Conservation (phyloP, 1,140 invertebrate genomes). For the Drosophila navojoa region DNA sequence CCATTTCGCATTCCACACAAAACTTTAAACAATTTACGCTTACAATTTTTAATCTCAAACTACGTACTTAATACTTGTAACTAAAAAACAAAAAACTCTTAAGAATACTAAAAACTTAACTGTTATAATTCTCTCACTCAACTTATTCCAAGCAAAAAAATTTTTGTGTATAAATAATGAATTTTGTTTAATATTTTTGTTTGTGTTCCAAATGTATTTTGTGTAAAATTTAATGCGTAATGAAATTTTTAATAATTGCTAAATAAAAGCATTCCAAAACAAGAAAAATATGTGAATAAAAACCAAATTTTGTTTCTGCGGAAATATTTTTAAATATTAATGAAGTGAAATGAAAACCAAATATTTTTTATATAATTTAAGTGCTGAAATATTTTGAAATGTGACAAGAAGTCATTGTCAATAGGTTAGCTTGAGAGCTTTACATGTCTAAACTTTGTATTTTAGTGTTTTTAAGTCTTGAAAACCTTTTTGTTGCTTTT, state of each 20-base stretch:
- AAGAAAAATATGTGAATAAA: not conserved
- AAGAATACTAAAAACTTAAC: slow-evolving; percentile 14
- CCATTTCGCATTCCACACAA: slow-evolving; percentile 19
- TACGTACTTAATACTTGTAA: slow-evolving; percentile 26
- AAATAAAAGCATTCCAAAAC: slow-evolving; percentile 58
- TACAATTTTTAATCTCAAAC: slow-evolving; percentile 22
- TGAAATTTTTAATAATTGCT: slow-evolving; percentile 42
- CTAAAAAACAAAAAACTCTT: not conserved
- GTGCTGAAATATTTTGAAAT: too few species aligned
- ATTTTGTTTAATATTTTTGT: slow-evolving; percentile 16
- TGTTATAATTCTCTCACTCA: slow-evolving; percentile 26
- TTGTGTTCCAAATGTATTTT: slow-evolving; percentile 6
- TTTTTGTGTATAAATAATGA: slow-evolving; percentile 42
- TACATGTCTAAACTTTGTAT: too few species aligned
- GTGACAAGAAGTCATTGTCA: too few species aligned
- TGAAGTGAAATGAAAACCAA: too few species aligned
- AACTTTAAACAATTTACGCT: slow-evolving; percentile 6
- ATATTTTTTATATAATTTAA: too few species aligned
- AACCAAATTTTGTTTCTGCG: too few species aligned
- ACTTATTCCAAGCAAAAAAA: slow-evolving; percentile 21
- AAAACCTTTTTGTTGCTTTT: too few species aligned
- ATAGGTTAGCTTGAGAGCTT: too few species aligned
- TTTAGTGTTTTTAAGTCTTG: too few species aligned
- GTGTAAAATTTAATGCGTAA: slow-evolving; percentile 43
- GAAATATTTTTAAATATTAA: too few species aligned